These are phyloP conservation scores for Dolichopus griseipennis DNA, from an alignment of 2,888 invertebrate genomes.

Conservation along the genomic window DNA sequence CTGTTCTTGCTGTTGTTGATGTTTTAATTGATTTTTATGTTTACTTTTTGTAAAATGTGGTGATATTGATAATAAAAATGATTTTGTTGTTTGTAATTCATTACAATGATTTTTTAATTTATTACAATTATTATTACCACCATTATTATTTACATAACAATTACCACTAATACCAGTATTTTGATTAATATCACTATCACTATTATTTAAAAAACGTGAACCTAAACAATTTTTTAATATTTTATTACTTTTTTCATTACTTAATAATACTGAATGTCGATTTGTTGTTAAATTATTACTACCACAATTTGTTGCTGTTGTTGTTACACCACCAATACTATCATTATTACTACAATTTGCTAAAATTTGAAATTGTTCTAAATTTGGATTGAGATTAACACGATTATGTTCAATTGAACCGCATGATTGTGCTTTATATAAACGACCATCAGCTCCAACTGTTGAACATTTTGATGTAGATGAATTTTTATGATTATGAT, in stretches of 20 bases:
- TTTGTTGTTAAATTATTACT: constrained; percentile 12
- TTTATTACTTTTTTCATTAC: constrained; percentile 23
- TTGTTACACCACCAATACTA: not conserved
- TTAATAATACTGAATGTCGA: constrained; percentile 23
- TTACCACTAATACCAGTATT: constrained; percentile 20
- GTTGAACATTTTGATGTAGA: not conserved
- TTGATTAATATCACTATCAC: constrained; percentile 26
- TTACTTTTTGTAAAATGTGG: not conserved
- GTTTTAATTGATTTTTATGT: not conserved
- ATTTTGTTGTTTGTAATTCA: constrained; percentile 11
- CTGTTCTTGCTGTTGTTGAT: not conserved
- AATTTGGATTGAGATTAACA: constrained; percentile 4
- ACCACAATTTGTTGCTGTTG: not conserved
- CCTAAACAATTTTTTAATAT: constrained; percentile 23
- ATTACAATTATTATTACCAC: constrained; percentile 4
- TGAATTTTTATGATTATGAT: not conserved
- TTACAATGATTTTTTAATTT: constrained; percentile 8
- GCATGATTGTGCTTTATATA: constrained; percentile 57
- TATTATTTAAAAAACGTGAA: constrained; percentile 22
- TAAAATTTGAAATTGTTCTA: not conserved
- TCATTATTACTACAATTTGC: not conserved
- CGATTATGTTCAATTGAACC: constrained; percentile 45
- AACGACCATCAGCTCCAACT: constrained; percentile 35
- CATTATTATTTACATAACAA: not conserved
- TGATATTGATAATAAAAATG: not conserved